Evolutionary conservation across 2,888 invertebrate species (phyloP), one percentile per base, ranked within the genome.

Genomic region (Netelia fuscicornis): DNA sequence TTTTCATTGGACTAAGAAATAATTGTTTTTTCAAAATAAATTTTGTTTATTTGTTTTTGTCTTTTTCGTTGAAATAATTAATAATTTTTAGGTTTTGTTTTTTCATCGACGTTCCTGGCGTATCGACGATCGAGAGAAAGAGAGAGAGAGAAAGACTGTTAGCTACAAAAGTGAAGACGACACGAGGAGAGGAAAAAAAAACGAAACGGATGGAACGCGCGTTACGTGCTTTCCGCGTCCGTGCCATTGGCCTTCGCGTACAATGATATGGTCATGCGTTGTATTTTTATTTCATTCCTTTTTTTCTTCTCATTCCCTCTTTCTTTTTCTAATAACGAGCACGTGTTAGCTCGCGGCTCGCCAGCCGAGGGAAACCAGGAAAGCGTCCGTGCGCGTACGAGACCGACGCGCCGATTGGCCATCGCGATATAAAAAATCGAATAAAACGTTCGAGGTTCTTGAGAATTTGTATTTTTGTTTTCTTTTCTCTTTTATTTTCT

Each of bases 221-320:
- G 64, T 62, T 84, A 84, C 84, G 84, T 84, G 84, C 81, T 77
- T 84, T 81, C 80, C 84, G 81, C 68, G 56, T 56, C n/a, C 44
- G 79, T 75, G 52, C 70, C 78, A 75, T 48, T 37, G 60, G 56
- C 70, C 70, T 68, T 20, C 58, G 58, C 75, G 42, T 54, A 62
- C 68, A 13, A 62, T 71, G 76, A 76, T 80, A 62, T 80, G 75
- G 75, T 74, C 81, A 77, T 84, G 79, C 42, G 65, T 79, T 60
- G 37, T 37, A 37, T 37, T 37, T 37, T 37, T 37, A 37, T 37
- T 37, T 37, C 6, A 37, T 37, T 37, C 37, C 6, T 37, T 37
- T 37, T 37, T 37, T 37, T 37, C 6, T 6, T 37, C 20, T 37
- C 37, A 37, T 37, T 37, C 37, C 37, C 6, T 37, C 37, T 37